Evolutionary conservation across 2,797 vertebrate species (phyloP).

Genomic region (Perodicticus potto): DNA sequence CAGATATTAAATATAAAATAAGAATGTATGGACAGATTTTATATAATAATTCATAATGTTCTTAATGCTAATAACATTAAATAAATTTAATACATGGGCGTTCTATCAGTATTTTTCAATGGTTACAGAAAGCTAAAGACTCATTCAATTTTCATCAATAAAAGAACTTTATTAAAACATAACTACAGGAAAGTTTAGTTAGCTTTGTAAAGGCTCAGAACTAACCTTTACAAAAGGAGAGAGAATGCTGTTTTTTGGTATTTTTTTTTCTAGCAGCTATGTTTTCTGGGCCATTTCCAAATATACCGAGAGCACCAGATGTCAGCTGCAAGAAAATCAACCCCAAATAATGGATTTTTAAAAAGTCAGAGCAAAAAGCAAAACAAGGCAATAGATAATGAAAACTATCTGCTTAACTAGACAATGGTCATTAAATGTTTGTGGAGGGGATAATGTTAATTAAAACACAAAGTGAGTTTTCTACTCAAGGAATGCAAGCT

Average conservation of each 20-base stretch:
- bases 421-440: not conserved
- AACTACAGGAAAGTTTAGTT: conserved; percentile 61
- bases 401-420: conserved; percentile 21
- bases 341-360: conserved; percentile 69
- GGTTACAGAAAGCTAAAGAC: not conserved
- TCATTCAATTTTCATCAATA: conserved; percentile 51
- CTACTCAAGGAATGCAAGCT: conserved; percentile 32
- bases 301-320: conserved; percentile 73
- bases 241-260: not conserved
- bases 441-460: not conserved
- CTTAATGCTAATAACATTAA: conserved; percentile 40
- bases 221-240: conserved; percentile 72
- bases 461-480: conserved; percentile 30
- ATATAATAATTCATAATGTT: not conserved
- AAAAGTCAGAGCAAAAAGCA: conserved; percentile 68
- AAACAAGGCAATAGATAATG: conserved; percentile 68
- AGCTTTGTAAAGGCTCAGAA: conserved; percentile 65
- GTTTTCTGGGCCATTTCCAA: conserved; percentile 68
- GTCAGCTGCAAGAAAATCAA: conserved; percentile 73
- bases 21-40: not conserved
- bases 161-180: conserved; percentile 60
- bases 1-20: conserved; percentile 47
- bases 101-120: conserved; percentile 16
- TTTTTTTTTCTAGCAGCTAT: not conserved
- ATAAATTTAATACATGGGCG: conserved; percentile 3